Evolutionary conservation across 2,113 vertebrate species (phyloP).

Genomic region (Speoplatyrhinus poulsoni): DNA sequence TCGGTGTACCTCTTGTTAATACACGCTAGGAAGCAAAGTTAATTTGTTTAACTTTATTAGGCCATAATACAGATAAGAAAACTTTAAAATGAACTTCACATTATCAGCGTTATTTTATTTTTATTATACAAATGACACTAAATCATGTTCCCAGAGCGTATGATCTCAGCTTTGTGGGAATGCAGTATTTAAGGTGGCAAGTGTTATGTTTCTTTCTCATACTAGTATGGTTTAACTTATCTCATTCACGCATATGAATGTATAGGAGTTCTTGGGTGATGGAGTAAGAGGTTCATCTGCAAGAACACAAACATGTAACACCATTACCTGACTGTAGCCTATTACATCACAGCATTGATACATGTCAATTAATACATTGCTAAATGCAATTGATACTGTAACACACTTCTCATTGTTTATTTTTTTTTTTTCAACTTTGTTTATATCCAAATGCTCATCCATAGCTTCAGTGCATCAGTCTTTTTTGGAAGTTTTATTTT

Average conservation of each 20-base stretch:
- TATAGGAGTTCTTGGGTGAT: constrained; percentile 30
- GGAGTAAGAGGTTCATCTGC: constrained; percentile 8
- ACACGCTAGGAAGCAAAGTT: constrained; percentile 20
- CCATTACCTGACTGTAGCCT: constrained; percentile 47
- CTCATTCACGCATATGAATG: constrained; percentile 57
- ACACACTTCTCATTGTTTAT: background rate
- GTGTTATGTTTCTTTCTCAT: constrained; percentile 9
- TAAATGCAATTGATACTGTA: background rate
- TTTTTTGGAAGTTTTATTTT: constrained; percentile 23
- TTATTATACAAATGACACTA: constrained; percentile 40
- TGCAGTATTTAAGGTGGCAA: constrained; percentile 17
- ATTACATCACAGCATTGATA: constrained; percentile 5
- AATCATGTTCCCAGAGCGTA: constrained; percentile 15
- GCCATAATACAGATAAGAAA: constrained; percentile 33
- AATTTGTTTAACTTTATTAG: constrained; percentile 48
- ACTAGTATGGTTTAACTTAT: constrained; percentile 33
- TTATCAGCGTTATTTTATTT: constrained; percentile 1
- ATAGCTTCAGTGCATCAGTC: constrained; percentile 1
- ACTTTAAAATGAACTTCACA: background rate
- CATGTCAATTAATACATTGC: constrained; percentile 19
- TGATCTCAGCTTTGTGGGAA: constrained; percentile 21
- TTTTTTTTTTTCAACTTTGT: constrained; percentile 3
- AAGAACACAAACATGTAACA: constrained; percentile 28
- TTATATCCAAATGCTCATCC: constrained; percentile 1
- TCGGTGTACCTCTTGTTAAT: constrained; percentile 15